Evolutionary conservation across 2,113 vertebrate species (phyloP).

Genomic region (Rhynchopsitta pachyrhyncha): DNA sequence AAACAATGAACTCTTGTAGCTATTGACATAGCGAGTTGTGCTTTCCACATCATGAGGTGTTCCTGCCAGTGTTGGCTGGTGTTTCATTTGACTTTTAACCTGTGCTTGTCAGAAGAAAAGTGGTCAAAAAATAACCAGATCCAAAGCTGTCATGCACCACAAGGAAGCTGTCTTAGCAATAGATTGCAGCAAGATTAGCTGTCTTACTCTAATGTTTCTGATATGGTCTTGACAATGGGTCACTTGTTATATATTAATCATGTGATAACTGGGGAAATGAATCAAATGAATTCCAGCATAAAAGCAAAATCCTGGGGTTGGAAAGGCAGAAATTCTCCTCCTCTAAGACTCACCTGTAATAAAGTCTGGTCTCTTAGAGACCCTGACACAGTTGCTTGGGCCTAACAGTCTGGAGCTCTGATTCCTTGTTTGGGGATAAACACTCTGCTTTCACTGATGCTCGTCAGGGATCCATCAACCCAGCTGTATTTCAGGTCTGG

Average conservation of each 20-base stretch:
- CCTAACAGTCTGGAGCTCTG: neutral
- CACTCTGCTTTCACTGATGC: neutral
- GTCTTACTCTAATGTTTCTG: neutral
- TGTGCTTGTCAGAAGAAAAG: neutral
- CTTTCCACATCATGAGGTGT: neutral
- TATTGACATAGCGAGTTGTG: neutral
- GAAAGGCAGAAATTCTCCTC: neutral
- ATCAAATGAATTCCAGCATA: neutral
- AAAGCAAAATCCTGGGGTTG: neutral
- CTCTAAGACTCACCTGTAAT: neutral
- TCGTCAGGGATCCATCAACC: neutral
- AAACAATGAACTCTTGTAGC: neutral
- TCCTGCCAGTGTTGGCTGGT: neutral
- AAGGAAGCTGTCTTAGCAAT: neutral
- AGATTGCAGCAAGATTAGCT: neutral
- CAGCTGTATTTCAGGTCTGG: neutral
- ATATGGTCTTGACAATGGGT: neutral
- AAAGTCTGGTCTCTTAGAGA: neutral
- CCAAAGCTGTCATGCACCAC: neutral
- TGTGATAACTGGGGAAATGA: neutral
- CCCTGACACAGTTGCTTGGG: neutral
- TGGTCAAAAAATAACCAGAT: neutral
- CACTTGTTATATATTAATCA: slow-evolving; percentile 26
- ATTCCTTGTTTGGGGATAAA: neutral
- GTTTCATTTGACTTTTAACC: slow-evolving; percentile 24